Evolutionary conservation across 2,888 invertebrate genomes (phyloP).

Genomic region (Blastobasis lacticolella): DNA sequence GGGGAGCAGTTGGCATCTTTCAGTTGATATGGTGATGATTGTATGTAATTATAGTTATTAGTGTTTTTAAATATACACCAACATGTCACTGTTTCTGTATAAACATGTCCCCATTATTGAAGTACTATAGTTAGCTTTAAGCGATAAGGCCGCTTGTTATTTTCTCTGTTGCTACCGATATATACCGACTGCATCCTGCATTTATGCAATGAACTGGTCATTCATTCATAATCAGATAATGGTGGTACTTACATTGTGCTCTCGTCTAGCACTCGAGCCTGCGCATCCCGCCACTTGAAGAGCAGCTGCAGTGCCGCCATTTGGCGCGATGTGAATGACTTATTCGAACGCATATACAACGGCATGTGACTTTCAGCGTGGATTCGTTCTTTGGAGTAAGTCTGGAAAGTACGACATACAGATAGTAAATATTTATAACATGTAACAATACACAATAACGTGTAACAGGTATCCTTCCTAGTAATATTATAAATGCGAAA

Average conservation of each 20-base stretch:
- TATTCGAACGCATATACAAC: constrained; percentile 85
- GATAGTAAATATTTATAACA: not conserved
- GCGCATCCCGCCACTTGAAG: constrained; percentile 90
- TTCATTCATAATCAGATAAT: too few species aligned
- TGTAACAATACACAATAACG: not conserved
- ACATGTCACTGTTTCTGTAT: too few species aligned
- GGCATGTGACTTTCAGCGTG: constrained; percentile 81
- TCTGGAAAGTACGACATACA: constrained; percentile 51
- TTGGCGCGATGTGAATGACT: constrained; percentile 89
- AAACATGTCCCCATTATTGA: too few species aligned
- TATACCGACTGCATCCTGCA: too few species aligned
- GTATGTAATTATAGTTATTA: too few species aligned
- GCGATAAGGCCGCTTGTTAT: too few species aligned
- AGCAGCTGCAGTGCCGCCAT: constrained; percentile 86
- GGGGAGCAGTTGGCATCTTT: too few species aligned
- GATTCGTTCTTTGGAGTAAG: constrained; percentile 85
- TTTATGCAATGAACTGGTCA: too few species aligned
- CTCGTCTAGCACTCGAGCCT: constrained; percentile 92
- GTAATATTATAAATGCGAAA: not conserved
- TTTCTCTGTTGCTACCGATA: too few species aligned
- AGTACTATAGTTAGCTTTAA: too few species aligned
- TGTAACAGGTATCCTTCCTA: not conserved
- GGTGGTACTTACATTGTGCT: constrained; percentile 78
- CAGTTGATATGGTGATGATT: too few species aligned
- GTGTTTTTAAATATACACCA: too few species aligned